These are phyloP conservation scores for Gouania willdenowi DNA, from an alignment of 2,797 vertebrate genomes.

Conservation along the genomic window DNA sequence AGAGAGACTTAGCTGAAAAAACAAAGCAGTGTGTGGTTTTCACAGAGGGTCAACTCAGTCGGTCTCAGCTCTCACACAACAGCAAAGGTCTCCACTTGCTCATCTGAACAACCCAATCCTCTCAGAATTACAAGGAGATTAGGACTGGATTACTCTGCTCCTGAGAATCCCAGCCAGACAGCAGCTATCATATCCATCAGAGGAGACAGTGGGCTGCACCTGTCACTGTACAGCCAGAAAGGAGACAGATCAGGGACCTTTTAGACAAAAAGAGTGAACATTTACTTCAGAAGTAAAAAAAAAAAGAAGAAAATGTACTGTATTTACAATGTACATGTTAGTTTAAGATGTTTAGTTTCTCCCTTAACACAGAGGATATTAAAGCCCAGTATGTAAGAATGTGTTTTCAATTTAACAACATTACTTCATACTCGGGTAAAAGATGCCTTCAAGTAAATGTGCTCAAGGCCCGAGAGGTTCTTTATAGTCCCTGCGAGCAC, in stretches of 20 bases:
- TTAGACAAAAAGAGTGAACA: too few species aligned
- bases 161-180: conserved; percentile 74
- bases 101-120: conserved; percentile 81
- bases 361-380: conserved; percentile 29
- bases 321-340: conserved; percentile 13
- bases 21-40: conserved; percentile 49
- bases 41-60: conserved; percentile 59
- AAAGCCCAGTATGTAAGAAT: conserved; percentile 47
- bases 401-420: conserved; percentile 62
- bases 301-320: not conserved
- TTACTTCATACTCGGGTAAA: conserved; percentile 70
- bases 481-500: conserved; percentile 64
- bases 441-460: conserved; percentile 51
- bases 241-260: conserved; percentile 32
- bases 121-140: conserved; percentile 83
- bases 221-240: conserved; percentile 66
- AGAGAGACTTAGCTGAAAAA: conserved; percentile 20
- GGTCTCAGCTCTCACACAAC: conserved; percentile 69
- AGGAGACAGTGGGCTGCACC: conserved; percentile 77
- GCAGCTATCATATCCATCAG: conserved; percentile 74
- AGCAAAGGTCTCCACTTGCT: conserved; percentile 76
- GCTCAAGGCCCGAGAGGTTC: conserved; percentile 47
- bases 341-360: conserved; percentile 40
- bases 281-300: too few species aligned
- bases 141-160: conserved; percentile 74